phyloP scores from a whole-genome alignment of 2,888 invertebrate species.

The Lordiphosa andalusiaca region DNA sequence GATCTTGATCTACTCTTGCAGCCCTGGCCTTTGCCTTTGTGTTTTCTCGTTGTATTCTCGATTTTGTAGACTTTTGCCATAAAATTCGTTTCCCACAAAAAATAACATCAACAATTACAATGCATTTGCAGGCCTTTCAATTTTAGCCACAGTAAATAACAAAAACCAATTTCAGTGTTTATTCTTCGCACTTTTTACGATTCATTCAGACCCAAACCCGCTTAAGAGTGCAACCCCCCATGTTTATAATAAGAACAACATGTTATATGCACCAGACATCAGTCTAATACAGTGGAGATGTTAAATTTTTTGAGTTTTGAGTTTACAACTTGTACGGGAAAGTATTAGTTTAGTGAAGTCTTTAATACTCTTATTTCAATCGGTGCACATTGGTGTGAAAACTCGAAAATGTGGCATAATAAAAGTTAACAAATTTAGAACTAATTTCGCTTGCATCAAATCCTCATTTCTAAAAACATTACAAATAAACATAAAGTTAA shows the following conservation, averaged over 20 bases:
- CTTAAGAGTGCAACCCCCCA: conserved; percentile 19
- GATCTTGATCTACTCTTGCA: conserved; percentile 61
- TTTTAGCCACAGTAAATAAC: conserved; percentile 37
- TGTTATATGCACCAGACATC: conserved; percentile 11
- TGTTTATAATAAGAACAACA: conserved; percentile 25
- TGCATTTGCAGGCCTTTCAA: conserved; percentile 29
- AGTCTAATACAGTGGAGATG: neutral
- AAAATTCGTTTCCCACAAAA: conserved; percentile 33
- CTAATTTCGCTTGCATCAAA: too few species aligned
- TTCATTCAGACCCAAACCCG: conserved; percentile 15
- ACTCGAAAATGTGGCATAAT: too few species aligned
- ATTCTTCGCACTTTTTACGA: conserved; percentile 52
- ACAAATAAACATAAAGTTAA: too few species aligned
- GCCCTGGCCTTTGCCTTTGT: conserved; percentile 64
- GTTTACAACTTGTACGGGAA: too few species aligned
- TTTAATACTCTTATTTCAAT: too few species aligned
- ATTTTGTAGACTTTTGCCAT: conserved; percentile 29
- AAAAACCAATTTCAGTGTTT: conserved; percentile 40
- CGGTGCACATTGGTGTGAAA: too few species aligned
- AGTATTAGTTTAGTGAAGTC: too few species aligned
- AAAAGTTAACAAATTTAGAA: too few species aligned
- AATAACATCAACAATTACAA: conserved; percentile 40
- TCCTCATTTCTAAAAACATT: too few species aligned
- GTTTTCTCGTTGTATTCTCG: conserved; percentile 4
- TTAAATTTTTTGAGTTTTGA: too few species aligned